These are phyloP conservation scores for Euschistus heros DNA, from an alignment of 1,140 invertebrate species.

Conservation along the genomic window DNA sequence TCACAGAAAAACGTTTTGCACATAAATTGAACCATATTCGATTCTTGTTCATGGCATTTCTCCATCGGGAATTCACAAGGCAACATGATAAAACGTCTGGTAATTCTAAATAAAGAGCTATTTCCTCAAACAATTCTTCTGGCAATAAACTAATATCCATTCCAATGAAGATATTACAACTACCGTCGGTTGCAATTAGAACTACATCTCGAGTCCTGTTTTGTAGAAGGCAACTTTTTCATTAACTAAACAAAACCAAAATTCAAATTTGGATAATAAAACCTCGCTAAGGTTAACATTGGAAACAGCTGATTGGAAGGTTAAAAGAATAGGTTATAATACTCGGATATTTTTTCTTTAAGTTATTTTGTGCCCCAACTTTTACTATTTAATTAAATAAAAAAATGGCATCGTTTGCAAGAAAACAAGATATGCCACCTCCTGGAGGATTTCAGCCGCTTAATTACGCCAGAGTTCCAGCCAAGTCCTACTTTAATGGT, in stretches of 20 bases:
- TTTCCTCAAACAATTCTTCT: slow-evolving; percentile 25
- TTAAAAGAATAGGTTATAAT: too few relatives aligned
- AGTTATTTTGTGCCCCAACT: too few relatives aligned
- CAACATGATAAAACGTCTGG: slow-evolving; percentile 24
- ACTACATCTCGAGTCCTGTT: too few relatives aligned
- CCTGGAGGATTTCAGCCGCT: slow-evolving; percentile 68
- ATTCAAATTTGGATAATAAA: too few relatives aligned
- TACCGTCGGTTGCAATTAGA: too few relatives aligned
- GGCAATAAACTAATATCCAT: slow-evolving; percentile 19
- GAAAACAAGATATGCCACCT: slow-evolving; percentile 72
- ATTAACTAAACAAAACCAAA: too few relatives aligned
- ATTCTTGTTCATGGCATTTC: slow-evolving; percentile 26
- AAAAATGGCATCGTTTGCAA: slow-evolving; percentile 23
- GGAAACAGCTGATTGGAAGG: too few relatives aligned
- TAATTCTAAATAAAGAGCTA: slow-evolving; percentile 17
- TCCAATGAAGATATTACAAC: too few relatives aligned
- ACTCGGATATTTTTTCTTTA: too few relatives aligned
- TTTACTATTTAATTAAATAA: not conserved
- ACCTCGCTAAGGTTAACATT: too few relatives aligned
- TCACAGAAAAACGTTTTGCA: slow-evolving; percentile 10
- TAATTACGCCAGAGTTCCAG: slow-evolving; percentile 55
- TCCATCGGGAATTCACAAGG: slow-evolving; percentile 22
- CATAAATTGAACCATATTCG: slow-evolving; percentile 25
- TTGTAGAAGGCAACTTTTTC: too few relatives aligned
- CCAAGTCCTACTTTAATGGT: slow-evolving; percentile 55